These are phyloP conservation scores for Manis javanica DNA, from an alignment of 2,797 vertebrate genomes.

Conservation along the genomic window DNA sequence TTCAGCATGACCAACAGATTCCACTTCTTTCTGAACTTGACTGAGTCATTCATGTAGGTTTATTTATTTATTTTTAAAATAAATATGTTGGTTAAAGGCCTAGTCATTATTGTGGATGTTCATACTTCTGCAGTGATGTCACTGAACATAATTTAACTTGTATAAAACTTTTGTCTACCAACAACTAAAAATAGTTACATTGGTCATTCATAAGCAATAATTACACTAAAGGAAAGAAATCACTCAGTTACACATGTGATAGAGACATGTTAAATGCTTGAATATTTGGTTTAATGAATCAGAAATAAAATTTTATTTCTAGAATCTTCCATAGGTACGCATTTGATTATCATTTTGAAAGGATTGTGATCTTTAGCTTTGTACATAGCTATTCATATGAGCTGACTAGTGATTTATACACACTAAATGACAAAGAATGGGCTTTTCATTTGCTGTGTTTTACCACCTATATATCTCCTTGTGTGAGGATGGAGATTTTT, in stretches of 20 bases:
- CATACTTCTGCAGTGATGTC: conserved; percentile 80
- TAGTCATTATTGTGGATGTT: conserved; percentile 78
- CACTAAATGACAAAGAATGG: background rate
- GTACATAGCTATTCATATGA: background rate
- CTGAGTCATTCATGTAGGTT: conserved; percentile 80
- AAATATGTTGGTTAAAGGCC: conserved; percentile 82
- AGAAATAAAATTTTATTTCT: conserved; percentile 41
- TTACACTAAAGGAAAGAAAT: conserved; percentile 56
- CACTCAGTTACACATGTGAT: conserved; percentile 30
- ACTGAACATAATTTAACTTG: conserved; percentile 75
- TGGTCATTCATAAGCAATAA: conserved; percentile 66
- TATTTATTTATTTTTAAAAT: conserved; percentile 47
- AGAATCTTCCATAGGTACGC: conserved; percentile 62
- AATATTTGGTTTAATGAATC: conserved; percentile 55
- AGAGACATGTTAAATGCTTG: conserved; percentile 34
- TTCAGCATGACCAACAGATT: conserved; percentile 81
- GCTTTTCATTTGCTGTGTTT: conserved; percentile 47
- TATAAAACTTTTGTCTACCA: conserved; percentile 73
- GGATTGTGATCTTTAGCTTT: conserved; percentile 34
- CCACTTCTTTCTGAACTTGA: conserved; percentile 80
- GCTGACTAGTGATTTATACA: background rate
- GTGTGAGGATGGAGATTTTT: background rate
- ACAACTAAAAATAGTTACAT: conserved; percentile 74
- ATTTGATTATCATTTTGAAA: conserved; percentile 53
- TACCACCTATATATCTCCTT: background rate